A percentile compares a stretch with the other conserved stretches of the same genome.
phyloP scores from a whole-genome alignment of 2,797 vertebrate species.

The Syndactyla subalaris region DNA sequence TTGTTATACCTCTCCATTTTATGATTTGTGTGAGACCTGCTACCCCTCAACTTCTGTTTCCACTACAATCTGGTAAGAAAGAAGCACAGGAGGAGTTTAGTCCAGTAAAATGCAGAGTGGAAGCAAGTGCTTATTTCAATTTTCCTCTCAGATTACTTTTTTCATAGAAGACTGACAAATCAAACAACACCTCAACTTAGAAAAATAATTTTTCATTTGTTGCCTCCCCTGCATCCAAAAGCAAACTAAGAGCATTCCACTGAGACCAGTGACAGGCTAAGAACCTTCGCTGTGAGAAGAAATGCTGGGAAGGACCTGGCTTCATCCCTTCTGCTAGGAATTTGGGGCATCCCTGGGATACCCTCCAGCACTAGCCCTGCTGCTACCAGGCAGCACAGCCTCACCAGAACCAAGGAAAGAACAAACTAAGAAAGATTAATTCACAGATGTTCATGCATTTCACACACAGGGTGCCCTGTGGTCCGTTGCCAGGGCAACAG shows the following conservation, averaged over 20 bases:
- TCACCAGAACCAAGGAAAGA: slow-evolving; percentile 78
- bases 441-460: slow-evolving; percentile 91
- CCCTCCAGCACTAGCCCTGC: slow-evolving; percentile 68
- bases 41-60: background rate
- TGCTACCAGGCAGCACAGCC: slow-evolving; percentile 40
- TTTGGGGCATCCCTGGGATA: slow-evolving; percentile 70
- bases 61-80: background rate
- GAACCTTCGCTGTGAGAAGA: slow-evolving; percentile 57
- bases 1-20: background rate
- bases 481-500: slow-evolving; percentile 93
- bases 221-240: slow-evolving; percentile 56
- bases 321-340: slow-evolving; percentile 69
- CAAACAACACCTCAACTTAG: slow-evolving; percentile 65
- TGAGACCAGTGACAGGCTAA: slow-evolving; percentile 52
- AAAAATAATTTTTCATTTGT: slow-evolving; percentile 63
- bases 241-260: slow-evolving; percentile 68
- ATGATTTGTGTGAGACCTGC: background rate
- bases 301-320: slow-evolving; percentile 58
- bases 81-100: background rate
- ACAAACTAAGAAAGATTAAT: slow-evolving; percentile 88
- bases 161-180: slow-evolving; percentile 48
- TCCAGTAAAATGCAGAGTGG: slow-evolving; percentile 16
- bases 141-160: slow-evolving; percentile 59
- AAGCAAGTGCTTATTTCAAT: slow-evolving; percentile 42
- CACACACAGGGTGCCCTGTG: slow-evolving; percentile 88